phyloP scores from a whole-genome alignment of 2,113 vertebrate genomes.

The Platanista minor region DNA sequence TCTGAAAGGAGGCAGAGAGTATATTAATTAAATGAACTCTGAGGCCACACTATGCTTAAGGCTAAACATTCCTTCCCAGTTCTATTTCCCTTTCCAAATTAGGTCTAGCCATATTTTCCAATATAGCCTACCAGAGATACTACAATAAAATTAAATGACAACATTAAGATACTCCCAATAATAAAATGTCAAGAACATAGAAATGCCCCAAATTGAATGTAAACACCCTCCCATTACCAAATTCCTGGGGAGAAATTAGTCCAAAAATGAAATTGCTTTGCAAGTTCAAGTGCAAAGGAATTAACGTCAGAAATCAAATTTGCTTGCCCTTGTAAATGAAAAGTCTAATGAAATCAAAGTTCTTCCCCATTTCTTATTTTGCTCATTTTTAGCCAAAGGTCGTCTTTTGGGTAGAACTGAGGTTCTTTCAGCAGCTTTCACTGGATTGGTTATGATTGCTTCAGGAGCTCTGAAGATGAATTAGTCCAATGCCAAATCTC shows the following conservation, averaged over 20 bases:
- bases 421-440: background rate
- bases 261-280: constrained; percentile 58
- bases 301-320: constrained; percentile 53
- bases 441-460: background rate
- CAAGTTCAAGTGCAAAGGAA: constrained; percentile 52
- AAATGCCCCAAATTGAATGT: constrained; percentile 38
- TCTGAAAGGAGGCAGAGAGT: background rate
- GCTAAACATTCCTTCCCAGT: background rate
- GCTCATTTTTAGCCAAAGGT: background rate
- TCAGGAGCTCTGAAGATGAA: background rate
- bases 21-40: constrained; percentile 44
- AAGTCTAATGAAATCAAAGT: constrained; percentile 29
- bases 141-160: constrained; percentile 66
- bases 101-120: constrained; percentile 36
- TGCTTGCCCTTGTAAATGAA: constrained; percentile 45
- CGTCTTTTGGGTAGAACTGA: background rate
- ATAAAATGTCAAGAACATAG: constrained; percentile 64
- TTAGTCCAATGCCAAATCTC: background rate
- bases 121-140: constrained; percentile 47
- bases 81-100: constrained; percentile 40
- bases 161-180: constrained; percentile 48
- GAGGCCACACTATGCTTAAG: background rate
- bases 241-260: constrained; percentile 56
- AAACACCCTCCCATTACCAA: constrained; percentile 52
- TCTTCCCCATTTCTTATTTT: constrained; percentile 18